Evolutionary conservation across 2,797 vertebrate genomes (phyloP).

Genomic region (Phalanger gymnotis): DNA sequence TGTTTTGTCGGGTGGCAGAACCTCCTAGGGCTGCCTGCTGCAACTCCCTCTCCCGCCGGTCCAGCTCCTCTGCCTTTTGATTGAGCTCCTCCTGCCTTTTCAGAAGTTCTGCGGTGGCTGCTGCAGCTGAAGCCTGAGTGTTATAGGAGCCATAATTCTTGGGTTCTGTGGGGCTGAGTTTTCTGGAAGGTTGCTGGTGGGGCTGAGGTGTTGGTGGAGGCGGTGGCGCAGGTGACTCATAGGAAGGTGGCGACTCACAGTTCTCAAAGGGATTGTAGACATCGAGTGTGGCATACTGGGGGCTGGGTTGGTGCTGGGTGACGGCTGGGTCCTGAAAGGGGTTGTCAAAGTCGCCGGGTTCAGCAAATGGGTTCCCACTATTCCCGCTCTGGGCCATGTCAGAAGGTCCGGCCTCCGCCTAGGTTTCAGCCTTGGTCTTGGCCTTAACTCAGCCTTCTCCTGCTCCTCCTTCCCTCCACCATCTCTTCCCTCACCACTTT

Average conservation of each 20-base stretch:
- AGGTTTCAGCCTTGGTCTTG: background rate
- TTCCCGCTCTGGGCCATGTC: constrained; percentile 73
- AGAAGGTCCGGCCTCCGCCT: constrained; percentile 18
- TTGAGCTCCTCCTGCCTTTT: constrained; percentile 97
- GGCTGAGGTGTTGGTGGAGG: constrained; percentile 84
- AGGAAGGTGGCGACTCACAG: constrained; percentile 77
- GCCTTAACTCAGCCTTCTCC: background rate
- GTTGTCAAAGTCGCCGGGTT: constrained; percentile 74
- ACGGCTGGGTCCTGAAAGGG: constrained; percentile 92
- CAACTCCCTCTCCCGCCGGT: constrained; percentile 93
- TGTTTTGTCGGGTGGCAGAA: no score
- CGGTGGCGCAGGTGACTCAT: constrained; percentile 74
- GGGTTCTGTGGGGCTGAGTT: constrained; percentile 90
- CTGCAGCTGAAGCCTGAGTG: constrained; percentile 85
- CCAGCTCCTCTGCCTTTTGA: constrained; percentile 93
- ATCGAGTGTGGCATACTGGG: constrained; percentile 92
- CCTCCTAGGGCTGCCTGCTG: constrained; percentile 87
- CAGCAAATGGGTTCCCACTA: constrained; percentile 69
- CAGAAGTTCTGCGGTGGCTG: constrained; percentile 91
- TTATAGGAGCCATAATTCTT: constrained; percentile 95
- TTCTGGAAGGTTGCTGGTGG: constrained; percentile 86
- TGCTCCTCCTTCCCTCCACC: constrained; percentile 48
- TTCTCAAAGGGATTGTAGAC: constrained; percentile 96
- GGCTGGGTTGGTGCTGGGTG: constrained; percentile 89
- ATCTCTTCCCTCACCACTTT: constrained; percentile 68